These are phyloP conservation scores for Oreochromis grahami DNA, from an alignment of 2,797 vertebrate genomes.

Conservation along the genomic window DNA sequence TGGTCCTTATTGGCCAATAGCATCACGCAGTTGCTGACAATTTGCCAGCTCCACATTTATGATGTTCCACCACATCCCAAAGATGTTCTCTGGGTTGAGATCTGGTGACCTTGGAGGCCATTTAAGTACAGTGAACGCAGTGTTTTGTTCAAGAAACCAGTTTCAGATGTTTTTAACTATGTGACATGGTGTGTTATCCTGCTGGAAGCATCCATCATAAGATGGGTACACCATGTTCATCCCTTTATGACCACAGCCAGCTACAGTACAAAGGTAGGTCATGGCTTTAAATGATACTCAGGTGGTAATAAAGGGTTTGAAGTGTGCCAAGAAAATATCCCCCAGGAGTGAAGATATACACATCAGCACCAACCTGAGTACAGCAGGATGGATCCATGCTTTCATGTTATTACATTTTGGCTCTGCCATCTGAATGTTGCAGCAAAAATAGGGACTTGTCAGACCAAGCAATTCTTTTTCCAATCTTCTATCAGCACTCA, in stretches of 20 bases:
- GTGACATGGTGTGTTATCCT: not conserved
- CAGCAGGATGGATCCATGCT: not conserved
- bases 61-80: not conserved
- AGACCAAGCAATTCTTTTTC: not conserved
- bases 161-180: not conserved
- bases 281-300: not conserved
- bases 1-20: rapidly evolving
- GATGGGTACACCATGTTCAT: not conserved
- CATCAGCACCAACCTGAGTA: not conserved
- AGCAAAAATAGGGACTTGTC: not conserved
- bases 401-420: not conserved
- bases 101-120: not conserved
- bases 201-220: not conserved
- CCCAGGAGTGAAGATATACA: not conserved
- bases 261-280: not conserved
- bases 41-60: not conserved
- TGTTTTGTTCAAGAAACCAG: not conserved
- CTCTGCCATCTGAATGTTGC: not conserved
- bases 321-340: not conserved
- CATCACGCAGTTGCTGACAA: not conserved
- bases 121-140: not conserved
- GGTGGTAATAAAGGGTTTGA: not conserved
- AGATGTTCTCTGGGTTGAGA: not conserved
- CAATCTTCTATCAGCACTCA: not conserved
- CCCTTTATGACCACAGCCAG: not conserved